Conservation (phyloP, 2,797 vertebrate genomes). For the Varecia variegata region DNA sequence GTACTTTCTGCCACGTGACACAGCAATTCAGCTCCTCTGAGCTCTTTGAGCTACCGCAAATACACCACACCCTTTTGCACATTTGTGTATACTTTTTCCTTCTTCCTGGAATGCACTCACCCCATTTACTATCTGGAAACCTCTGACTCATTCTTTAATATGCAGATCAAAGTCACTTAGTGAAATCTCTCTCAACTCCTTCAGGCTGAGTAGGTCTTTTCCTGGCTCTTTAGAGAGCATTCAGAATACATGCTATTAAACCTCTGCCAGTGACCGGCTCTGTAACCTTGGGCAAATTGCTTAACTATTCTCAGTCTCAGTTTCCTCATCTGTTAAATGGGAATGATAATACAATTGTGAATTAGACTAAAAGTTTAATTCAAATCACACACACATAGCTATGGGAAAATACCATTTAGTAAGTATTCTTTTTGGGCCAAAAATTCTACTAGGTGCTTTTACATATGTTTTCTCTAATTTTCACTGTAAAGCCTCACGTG, state of each 20-base stretch:
- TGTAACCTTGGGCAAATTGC: not conserved
- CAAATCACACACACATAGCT: not conserved
- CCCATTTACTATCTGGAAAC: not conserved
- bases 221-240: not conserved
- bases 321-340: not conserved
- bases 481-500: not conserved
- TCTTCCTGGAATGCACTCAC: not conserved
- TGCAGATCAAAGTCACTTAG: not conserved
- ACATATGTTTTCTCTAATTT: not conserved
- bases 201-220: not conserved
- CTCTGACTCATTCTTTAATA: not conserved
- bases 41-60: not conserved
- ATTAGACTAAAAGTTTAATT: not conserved
- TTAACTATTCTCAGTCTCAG: not conserved
- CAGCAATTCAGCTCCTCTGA: not conserved
- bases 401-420: not conserved
- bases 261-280: not conserved
- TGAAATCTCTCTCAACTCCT: not conserved
- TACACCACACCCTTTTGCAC: not conserved
- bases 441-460: not conserved
- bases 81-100: not conserved
- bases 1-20: not conserved
- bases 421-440: not conserved
- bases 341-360: not conserved
- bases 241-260: not conserved